A percentile compares a stretch with the other conserved stretches of the same genome.
These are phyloP conservation scores for Drosophila paulistorum DNA, from an alignment of 1,140 invertebrate species.

Conservation along the genomic window DNA sequence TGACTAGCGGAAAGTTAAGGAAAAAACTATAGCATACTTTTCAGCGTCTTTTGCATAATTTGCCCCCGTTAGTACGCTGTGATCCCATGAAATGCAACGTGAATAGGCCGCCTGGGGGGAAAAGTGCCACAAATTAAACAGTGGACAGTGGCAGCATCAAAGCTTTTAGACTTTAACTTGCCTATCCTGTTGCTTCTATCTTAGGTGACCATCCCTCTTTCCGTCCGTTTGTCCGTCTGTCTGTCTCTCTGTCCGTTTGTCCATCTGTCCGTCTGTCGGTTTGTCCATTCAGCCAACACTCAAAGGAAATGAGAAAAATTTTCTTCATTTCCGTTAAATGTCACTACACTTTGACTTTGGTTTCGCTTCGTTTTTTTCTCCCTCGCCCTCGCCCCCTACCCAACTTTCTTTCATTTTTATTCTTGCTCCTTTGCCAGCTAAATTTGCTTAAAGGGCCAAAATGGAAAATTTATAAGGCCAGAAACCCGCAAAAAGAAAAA, in stretches of 20 bases:
- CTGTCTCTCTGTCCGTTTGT: slow-evolving; percentile 11
- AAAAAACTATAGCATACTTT: slow-evolving; percentile 11
- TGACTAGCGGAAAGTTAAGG: not conserved
- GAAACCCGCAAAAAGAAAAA: not conserved
- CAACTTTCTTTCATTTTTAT: not conserved
- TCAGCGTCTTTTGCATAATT: slow-evolving; percentile 15
- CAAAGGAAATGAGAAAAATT: slow-evolving; percentile 74
- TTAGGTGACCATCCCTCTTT: not conserved
- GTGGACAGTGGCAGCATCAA: slow-evolving; percentile 6
- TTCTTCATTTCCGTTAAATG: slow-evolving; percentile 75
- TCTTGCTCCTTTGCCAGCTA: not conserved
- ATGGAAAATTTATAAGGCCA: not conserved
- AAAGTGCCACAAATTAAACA: slow-evolving; percentile 18
- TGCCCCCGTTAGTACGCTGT: slow-evolving; percentile 3
- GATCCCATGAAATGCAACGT: slow-evolving; percentile 14
- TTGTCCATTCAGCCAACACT: slow-evolving; percentile 39
- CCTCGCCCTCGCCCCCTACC: not conserved
- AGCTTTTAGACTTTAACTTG: slow-evolving; percentile 8
- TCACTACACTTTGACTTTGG: slow-evolving; percentile 14
- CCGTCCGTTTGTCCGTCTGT: slow-evolving; percentile 36
- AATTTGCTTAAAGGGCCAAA: slow-evolving; percentile 6
- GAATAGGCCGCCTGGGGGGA: slow-evolving; percentile 6
- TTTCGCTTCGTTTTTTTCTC: not conserved
- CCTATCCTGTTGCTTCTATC: slow-evolving; percentile 8
- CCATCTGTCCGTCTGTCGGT: slow-evolving; percentile 34